phyloP scores from a whole-genome alignment of 2,797 vertebrate species.

The Anableps anableps region DNA sequence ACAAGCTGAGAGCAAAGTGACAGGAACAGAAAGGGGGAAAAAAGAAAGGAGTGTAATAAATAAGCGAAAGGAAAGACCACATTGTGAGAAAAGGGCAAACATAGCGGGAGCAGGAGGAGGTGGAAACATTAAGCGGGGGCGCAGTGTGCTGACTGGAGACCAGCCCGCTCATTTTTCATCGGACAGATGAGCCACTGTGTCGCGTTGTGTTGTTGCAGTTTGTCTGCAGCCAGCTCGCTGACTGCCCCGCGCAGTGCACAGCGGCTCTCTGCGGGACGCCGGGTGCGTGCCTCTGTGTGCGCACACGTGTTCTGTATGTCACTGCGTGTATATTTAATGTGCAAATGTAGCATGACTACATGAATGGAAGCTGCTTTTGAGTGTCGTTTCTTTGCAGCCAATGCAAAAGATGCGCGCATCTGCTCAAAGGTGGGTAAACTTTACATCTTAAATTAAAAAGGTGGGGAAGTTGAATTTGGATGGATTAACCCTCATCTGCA shows the following conservation, averaged over 20 bases:
- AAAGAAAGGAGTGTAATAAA: constrained; percentile 28
- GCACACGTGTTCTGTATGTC: constrained; percentile 35
- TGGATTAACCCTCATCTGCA: constrained; percentile 69
- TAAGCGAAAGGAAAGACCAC: constrained; percentile 38
- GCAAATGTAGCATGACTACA: neutral
- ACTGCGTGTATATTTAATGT: constrained; percentile 18
- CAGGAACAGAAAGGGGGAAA: constrained; percentile 19
- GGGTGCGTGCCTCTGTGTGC: constrained; percentile 43
- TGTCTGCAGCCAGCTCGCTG: constrained; percentile 57
- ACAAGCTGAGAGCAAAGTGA: constrained; percentile 23
- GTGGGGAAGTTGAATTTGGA: constrained; percentile 57
- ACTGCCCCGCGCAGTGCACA: constrained; percentile 48
- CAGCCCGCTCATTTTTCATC: constrained; percentile 72
- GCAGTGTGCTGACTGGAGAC: constrained; percentile 55
- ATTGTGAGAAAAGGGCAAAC: constrained; percentile 58
- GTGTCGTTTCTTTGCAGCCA: neutral
- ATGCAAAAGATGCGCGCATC: constrained; percentile 14
- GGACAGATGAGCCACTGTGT: constrained; percentile 78
- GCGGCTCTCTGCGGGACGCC: constrained; percentile 59
- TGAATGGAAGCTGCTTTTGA: constrained; percentile 14
- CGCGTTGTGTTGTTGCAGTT: constrained; percentile 49
- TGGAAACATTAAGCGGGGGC: constrained; percentile 56
- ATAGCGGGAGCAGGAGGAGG: constrained; percentile 44
- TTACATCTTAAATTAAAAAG: constrained; percentile 63
- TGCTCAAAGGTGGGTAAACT: constrained; percentile 46